Evolutionary conservation across 2,797 vertebrate species (phyloP), one percentile per base, ranked within the genome.

Genomic region (Hirundo rustica): DNA sequence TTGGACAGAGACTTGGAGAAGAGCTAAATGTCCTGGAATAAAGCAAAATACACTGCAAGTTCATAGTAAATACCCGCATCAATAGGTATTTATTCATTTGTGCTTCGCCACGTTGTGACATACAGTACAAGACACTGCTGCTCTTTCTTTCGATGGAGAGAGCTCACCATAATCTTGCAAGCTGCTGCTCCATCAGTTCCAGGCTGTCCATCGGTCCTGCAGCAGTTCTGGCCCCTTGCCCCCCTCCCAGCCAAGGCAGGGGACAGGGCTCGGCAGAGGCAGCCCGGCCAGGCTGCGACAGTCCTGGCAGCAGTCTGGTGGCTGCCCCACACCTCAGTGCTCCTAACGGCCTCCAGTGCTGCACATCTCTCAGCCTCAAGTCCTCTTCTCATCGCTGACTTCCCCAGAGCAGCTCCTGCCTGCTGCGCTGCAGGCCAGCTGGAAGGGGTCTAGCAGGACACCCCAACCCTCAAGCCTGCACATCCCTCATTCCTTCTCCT

Each of bases 21-120:
- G 91, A 96, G 95, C 93, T 85, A 74, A 95, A 96, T 86, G 96
- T 97, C 96, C 81, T 96, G 93, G 93, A 96, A 97, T 95, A 97
- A 97, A 97, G 97, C 97, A 95, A 96, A 97, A 96, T 97, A 97
- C 97, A 95, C 88, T 85, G 85, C 61, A 93, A 95, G 96, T 91
- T 95, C 96, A 70, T 97, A 95, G 94, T 96, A 97, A 95, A 97
- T 97, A 95, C 95, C 95, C 93, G 88, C 94, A 96, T 72, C 42
- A 62, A 95, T 72, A 96, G 97, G 97, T 93, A 93, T 96, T 96
- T 95, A 96, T 95, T 82, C 89, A 96, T 70, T 94, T 96, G 97
- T 97, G 97, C 95, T 97, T 96, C 32, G 16, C 66, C 91, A 93
- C 48, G 50, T 75, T 4, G 81, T 93, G 93, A 96, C 95, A 80